Base-by-base conservation (phyloP, 2,797 vertebrate species). In the Eremophila alpestris region DNA sequence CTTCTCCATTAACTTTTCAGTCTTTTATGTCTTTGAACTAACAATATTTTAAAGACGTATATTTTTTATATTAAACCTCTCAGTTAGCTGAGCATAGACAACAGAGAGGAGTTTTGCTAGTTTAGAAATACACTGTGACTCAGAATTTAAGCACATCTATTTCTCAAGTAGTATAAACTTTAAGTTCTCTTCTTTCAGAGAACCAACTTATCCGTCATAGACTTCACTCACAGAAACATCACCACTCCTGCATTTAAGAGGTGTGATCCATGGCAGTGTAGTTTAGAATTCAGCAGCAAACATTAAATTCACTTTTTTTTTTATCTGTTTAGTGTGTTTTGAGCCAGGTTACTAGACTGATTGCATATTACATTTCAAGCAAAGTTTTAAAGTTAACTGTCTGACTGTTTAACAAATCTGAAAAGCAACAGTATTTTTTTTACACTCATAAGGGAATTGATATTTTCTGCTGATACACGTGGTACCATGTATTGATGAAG, bases 231-330 rank as follows among this genome's bases (percentile, higher is more conserved):
- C 11, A 65, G n/a, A 82, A 48, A 51, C 2, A 16, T 67, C 48
- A 80, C 2, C 14, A 11, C 4, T 58, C 17, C 11, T 84, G 29
- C 4, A 16, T 62, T 83, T 86, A 22, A 71, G 32, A 63, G 20
- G 60, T 32, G 10, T 32, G 29, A 60, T 20, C 17, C 40, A 26
- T 26, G 27, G 10, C n/a, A 16, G 11, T 10, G 17, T 46, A 9
- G 21, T 38, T 55, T 32, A 38, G 27, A 27, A 65, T 54, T 64
- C 45, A 55, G 5, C 8, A 73, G 10, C 4, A 92, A 79, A 49
- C 2, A 58, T 21, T 48, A 34, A 71, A 75, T 78, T 60, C 6
- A 67, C 2, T 10, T 38, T 0, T 10, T 0, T 10, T 56, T 16
- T 3, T 1, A 46, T 54, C 26, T 19, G 45, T 75, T 49, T 17